Percentiles rank a stretch among this genome's conserved stretches.
Conservation (phyloP, 1,140 invertebrate species). For the Parasteatoda tepidariorum region DNA sequence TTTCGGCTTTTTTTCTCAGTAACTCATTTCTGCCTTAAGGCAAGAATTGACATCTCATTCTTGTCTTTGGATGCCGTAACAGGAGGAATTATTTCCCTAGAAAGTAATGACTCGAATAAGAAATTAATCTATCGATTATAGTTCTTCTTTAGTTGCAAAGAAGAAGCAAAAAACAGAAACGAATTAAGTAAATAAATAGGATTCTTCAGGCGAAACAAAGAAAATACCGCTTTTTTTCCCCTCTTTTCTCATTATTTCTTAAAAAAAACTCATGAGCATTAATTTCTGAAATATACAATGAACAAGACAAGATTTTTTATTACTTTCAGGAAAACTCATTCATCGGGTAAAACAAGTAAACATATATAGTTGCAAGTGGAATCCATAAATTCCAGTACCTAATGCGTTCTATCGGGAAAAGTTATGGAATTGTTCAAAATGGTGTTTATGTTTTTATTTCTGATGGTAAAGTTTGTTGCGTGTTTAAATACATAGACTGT, state of each 20-base stretch:
- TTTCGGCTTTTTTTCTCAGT: slow-evolving; percentile 8
- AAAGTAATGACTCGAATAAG: slow-evolving; percentile 17
- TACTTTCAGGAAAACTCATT: too few species aligned
- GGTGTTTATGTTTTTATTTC: too few species aligned
- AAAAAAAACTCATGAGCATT: neutral
- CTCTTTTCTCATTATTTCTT: neutral
- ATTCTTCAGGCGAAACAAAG: neutral
- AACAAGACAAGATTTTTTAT: too few species aligned
- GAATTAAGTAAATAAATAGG: neutral
- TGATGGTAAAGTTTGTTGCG: too few species aligned
- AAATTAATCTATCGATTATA: slow-evolving; percentile 42
- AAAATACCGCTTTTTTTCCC: neutral
- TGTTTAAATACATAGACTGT: too few species aligned
- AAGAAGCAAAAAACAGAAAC: neutral
- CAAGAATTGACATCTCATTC: slow-evolving; percentile 12
- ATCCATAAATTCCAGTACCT: too few species aligned
- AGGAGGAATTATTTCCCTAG: neutral
- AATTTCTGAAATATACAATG: neutral
- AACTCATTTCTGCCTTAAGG: neutral
- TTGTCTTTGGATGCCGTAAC: neutral
- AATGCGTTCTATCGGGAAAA: too few species aligned
- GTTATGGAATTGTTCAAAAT: too few species aligned
- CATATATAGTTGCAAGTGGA: too few species aligned
- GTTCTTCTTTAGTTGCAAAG: neutral
- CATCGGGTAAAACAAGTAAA: too few species aligned